Evolutionary conservation across 2,888 invertebrate genomes (phyloP).

Genomic region (Gymnocheta viridis): DNA sequence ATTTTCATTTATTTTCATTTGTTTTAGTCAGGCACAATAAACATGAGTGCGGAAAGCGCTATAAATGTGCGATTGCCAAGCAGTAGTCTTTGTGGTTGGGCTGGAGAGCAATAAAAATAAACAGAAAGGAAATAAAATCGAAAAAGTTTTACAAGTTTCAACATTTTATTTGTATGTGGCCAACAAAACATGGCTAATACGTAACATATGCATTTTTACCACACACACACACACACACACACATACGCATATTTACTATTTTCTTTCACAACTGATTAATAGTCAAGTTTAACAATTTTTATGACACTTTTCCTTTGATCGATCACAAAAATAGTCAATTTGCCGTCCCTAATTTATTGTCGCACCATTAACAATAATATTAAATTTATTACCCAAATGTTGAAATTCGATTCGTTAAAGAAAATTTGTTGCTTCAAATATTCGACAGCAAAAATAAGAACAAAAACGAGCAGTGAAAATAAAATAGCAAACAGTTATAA

Average conservation of each 20-base stretch:
- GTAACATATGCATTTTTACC: neutral
- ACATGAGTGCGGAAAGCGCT: neutral
- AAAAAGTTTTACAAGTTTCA: neutral
- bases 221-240: neutral
- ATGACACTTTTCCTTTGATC: slow-evolving; percentile 19
- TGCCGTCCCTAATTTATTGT: slow-evolving; percentile 33
- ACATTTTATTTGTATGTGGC: neutral
- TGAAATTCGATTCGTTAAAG: slow-evolving; percentile 20
- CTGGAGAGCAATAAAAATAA: neutral
- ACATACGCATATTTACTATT: neutral
- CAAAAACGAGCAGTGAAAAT: neutral
- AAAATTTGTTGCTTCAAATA: slow-evolving; percentile 35
- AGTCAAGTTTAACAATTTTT: slow-evolving; percentile 6
- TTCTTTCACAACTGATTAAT: slow-evolving; percentile 25
- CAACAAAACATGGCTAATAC: neutral
- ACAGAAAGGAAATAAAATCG: neutral
- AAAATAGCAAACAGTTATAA: slow-evolving; percentile 26
- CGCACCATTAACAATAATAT: slow-evolving; percentile 46
- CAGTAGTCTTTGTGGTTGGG: neutral
- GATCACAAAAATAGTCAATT: slow-evolving; percentile 32
- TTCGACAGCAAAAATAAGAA: neutral
- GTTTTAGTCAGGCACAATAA: neutral
- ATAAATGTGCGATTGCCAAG: neutral
- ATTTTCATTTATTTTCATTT: slow-evolving; percentile 1
- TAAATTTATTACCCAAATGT: slow-evolving; percentile 45